A percentile compares a stretch with the other conserved stretches of the same genome.
Conservation (phyloP, 2,797 vertebrate species). For the Clarias pachynema region DNA sequence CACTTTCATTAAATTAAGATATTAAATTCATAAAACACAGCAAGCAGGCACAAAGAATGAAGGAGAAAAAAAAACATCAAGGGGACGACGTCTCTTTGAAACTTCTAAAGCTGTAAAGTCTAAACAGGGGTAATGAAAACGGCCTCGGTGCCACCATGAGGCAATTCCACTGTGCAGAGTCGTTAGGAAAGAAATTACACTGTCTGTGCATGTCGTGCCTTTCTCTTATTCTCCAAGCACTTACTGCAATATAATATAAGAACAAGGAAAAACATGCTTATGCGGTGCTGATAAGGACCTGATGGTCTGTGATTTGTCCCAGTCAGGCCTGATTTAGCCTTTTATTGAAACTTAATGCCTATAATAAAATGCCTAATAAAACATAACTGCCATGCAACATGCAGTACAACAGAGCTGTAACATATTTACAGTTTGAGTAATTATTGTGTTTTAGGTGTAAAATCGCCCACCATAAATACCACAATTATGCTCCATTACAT, state of each 20-base stretch:
- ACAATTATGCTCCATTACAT: neutral
- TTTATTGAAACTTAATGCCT: neutral
- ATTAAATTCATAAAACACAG: constrained; percentile 62
- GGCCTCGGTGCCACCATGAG: constrained; percentile 16
- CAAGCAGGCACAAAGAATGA: constrained; percentile 15
- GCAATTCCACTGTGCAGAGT: neutral
- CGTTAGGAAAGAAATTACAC: constrained; percentile 15
- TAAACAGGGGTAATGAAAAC: constrained; percentile 44
- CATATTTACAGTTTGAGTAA: neutral
- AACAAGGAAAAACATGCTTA: neutral
- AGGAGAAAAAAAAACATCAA: neutral
- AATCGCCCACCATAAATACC: neutral
- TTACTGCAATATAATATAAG: neutral
- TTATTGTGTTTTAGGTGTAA: neutral
- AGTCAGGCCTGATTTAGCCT: neutral
- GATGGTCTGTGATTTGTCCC: neutral
- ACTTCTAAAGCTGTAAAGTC: constrained; percentile 14
- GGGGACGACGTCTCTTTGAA: constrained; percentile 24
- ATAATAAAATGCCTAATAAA: constrained; percentile 13
- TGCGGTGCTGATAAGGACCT: neutral
- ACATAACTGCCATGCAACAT: neutral
- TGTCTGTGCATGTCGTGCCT: constrained; percentile 8
- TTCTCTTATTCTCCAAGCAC: neutral
- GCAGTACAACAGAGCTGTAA: neutral
- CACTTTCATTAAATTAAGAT: constrained; percentile 59